Evolutionary conservation across 1,140 invertebrate species (phyloP).

Genomic region (Thaumatotibia leucotreta): DNA sequence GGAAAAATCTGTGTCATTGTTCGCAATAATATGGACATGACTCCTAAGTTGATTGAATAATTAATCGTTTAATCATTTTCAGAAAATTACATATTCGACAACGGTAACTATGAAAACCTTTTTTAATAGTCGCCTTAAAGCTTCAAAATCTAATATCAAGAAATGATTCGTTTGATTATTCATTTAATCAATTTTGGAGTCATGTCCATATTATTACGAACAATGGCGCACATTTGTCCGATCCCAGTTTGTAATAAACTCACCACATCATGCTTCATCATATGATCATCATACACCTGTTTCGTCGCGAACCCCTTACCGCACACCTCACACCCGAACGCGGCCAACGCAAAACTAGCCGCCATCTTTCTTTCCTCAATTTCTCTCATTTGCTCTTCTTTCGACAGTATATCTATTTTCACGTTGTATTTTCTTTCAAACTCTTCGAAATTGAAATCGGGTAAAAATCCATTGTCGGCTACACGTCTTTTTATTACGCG

Average conservation of each 20-base stretch:
- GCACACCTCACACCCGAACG: not conserved
- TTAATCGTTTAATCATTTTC: too few relatives aligned
- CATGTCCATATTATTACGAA: too few relatives aligned
- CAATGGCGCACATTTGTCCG: not conserved
- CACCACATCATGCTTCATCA: not conserved
- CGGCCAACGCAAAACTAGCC: not conserved
- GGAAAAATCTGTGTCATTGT: too few relatives aligned
- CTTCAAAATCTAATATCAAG: too few relatives aligned
- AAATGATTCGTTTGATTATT: too few relatives aligned
- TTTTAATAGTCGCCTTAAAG: too few relatives aligned
- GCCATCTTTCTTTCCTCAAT: not conserved
- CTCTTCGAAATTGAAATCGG: not conserved
- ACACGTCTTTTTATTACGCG: conserved; percentile 2
- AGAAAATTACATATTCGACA: too few relatives aligned
- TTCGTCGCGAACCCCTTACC: not conserved
- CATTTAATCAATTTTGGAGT: too few relatives aligned
- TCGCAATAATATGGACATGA: too few relatives aligned
- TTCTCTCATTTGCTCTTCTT: not conserved
- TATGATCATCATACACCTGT: not conserved
- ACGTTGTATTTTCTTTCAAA: not conserved
- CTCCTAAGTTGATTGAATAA: too few relatives aligned
- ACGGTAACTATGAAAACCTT: too few relatives aligned
- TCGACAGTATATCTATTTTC: not conserved
- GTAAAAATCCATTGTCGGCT: not conserved
- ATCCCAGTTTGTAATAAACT: not conserved